Conservation (phyloP, 2,888 invertebrate species). For the Cosmorhoe ocellata region DNA sequence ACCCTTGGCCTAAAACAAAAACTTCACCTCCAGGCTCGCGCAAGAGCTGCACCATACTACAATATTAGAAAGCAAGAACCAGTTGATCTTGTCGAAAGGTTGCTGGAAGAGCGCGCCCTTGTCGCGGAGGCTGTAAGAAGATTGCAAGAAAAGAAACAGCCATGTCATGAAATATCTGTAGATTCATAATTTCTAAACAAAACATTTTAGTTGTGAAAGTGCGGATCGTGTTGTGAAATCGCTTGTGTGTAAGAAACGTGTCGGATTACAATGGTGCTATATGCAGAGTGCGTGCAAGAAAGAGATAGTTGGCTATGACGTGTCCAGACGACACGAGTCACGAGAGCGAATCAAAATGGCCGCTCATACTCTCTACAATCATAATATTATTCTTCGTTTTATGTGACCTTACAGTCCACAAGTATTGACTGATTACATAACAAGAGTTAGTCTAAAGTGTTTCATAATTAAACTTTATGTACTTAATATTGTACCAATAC, state of each 20-base stretch:
- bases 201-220: slow-evolving; percentile 82
- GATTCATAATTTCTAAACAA: slow-evolving; percentile 79
- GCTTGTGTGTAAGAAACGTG: slow-evolving; percentile 81
- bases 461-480: background rate
- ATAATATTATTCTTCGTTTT: slow-evolving; percentile 81
- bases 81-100: slow-evolving; percentile 75
- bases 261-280: slow-evolving; percentile 83
- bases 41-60: slow-evolving; percentile 78
- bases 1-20: slow-evolving; percentile 79
- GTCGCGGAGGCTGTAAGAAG: slow-evolving; percentile 80
- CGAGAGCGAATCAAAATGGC: slow-evolving; percentile 81
- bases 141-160: slow-evolving; percentile 77
- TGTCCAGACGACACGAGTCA: slow-evolving; percentile 78
- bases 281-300: slow-evolving; percentile 78
- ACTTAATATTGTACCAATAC: too few relatives aligned
- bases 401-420: slow-evolving; percentile 80
- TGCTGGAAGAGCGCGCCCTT: slow-evolving; percentile 77
- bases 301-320: slow-evolving; percentile 76
- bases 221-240: slow-evolving; percentile 81
- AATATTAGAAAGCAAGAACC: slow-evolving; percentile 81
- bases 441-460: slow-evolving; percentile 54
- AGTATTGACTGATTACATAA: slow-evolving; percentile 77
- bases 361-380: slow-evolving; percentile 76
- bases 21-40: slow-evolving; percentile 77
- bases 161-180: slow-evolving; percentile 77